Evolutionary conservation across 2,888 invertebrate species (phyloP).

Genomic region (Stenodema calcarata): DNA sequence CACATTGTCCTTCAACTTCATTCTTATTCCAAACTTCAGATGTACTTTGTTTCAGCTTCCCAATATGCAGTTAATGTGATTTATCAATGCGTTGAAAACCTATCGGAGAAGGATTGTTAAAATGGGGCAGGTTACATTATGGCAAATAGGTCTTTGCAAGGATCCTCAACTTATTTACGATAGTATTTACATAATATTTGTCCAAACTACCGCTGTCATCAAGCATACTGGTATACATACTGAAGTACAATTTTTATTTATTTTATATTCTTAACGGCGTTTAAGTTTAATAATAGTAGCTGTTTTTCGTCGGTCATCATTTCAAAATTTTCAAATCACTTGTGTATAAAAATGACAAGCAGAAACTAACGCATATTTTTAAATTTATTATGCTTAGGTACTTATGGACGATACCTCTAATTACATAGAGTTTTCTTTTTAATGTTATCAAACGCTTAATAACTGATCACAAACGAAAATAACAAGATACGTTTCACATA

Average conservation of each 20-base stretch:
- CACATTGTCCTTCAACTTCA: neutral
- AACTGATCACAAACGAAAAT: conserved; percentile 8
- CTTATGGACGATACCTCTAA: conserved; percentile 37
- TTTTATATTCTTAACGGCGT: conserved; percentile 1
- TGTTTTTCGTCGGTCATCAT: neutral
- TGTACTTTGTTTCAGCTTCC: neutral
- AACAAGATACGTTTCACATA: neutral
- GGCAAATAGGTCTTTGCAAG: neutral
- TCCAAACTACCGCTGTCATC: conserved; percentile 15
- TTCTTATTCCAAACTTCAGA: neutral
- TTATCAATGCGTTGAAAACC: neutral
- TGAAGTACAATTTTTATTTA: neutral
- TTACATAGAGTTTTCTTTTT: conserved; percentile 12
- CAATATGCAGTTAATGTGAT: neutral
- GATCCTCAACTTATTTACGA: neutral
- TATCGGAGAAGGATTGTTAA: neutral
- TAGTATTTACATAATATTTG: neutral
- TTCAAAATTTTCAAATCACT: conserved; percentile 8
- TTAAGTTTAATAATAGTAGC: neutral
- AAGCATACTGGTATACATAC: conserved; percentile 26
- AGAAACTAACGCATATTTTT: conserved; percentile 29
- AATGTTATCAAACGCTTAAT: neutral
- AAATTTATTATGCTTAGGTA: conserved; percentile 33
- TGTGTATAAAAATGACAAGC: conserved; percentile 45
- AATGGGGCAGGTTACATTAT: neutral